A percentile compares a stretch with the other conserved stretches of the same genome.
Conservation (phyloP, 30 jellyfish, hydroid and myxozoan genomes). For the Aurelia sp. region DNA sequence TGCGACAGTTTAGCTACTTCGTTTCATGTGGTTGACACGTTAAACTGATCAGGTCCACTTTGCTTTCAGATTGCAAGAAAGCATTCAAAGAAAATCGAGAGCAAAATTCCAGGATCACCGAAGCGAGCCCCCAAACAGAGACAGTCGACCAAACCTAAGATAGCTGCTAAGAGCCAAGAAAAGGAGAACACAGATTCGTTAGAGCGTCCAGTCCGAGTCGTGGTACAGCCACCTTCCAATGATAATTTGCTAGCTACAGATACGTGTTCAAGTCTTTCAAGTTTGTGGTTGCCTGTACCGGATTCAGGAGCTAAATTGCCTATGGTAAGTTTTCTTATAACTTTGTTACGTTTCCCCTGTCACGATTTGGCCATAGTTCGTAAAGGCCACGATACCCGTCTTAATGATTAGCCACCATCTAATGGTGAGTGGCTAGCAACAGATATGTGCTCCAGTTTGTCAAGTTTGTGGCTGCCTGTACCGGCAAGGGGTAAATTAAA, state of each 20-base stretch:
- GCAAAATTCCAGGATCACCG: slow-evolving; percentile 61
- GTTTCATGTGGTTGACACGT: neutral
- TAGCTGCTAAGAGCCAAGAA: slow-evolving; percentile 13
- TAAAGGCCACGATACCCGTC: too few relatives aligned
- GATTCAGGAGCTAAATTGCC: slow-evolving; percentile 35
- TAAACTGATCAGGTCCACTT: neutral
- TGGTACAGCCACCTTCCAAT: slow-evolving; percentile 84
- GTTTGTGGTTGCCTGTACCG: slow-evolving; percentile 82
- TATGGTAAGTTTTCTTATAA: slow-evolving; percentile 17
- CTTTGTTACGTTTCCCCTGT: too few relatives aligned
- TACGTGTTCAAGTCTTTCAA: slow-evolving; percentile 77
- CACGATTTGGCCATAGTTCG: too few relatives aligned
- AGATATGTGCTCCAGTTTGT: slow-evolving; percentile 79
- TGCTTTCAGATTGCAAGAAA: slow-evolving; percentile 50
- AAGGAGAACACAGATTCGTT: slow-evolving; percentile 59
- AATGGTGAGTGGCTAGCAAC: slow-evolving; percentile 64
- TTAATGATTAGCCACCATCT: slow-evolving; percentile 67
- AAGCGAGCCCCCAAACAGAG: slow-evolving; percentile 57
- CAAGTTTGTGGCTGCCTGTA: slow-evolving; percentile 83
- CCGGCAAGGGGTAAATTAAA: slow-evolving; percentile 2
- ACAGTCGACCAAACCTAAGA: slow-evolving; percentile 14
- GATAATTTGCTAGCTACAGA: slow-evolving; percentile 77
- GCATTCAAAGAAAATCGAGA: slow-evolving; percentile 25
- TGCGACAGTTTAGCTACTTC: slow-evolving; percentile 4
- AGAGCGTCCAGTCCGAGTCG: slow-evolving; percentile 64